Percentiles rank a stretch among this genome's conserved stretches.
Evolutionary conservation across 2,888 invertebrate species (phyloP).

Genomic region (Eupithecia exiguata): DNA sequence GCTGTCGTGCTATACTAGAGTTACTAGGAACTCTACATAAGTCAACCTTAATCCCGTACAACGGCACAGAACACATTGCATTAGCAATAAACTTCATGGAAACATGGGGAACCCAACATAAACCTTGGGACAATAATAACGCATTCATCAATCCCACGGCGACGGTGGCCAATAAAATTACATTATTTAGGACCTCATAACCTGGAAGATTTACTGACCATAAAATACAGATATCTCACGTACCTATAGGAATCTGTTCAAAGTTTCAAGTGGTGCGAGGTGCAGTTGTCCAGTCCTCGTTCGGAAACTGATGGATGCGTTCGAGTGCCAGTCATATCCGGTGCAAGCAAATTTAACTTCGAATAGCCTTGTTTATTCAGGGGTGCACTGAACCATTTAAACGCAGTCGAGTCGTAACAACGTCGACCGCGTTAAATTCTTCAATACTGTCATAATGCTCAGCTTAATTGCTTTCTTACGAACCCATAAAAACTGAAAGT

Average conservation of each 20-base stretch:
- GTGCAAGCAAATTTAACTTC: constrained; percentile 81
- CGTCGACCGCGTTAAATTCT: constrained; percentile 79
- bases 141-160: constrained; percentile 73
- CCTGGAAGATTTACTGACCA: constrained; percentile 75
- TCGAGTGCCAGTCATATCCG: constrained; percentile 81
- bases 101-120: constrained; percentile 56
- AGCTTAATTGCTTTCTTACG: constrained; percentile 80
- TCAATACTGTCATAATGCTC: constrained; percentile 81
- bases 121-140: constrained; percentile 68
- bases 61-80: constrained; percentile 56
- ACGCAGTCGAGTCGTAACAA: constrained; percentile 72
- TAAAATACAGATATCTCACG: constrained; percentile 69
- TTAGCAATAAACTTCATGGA: constrained; percentile 74
- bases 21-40: constrained; percentile 25
- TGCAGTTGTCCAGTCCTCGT: constrained; percentile 66
- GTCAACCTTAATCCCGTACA: constrained; percentile 47
- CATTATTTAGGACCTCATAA: constrained; percentile 82
- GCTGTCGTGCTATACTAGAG: neutral
- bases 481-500: constrained; percentile 76
- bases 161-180: constrained; percentile 75
- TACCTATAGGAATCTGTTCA: constrained; percentile 54
- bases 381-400: constrained; percentile 82
- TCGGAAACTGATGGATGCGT: constrained; percentile 73
- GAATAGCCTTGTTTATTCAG: constrained; percentile 80
- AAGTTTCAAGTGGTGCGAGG: constrained; percentile 58